Base-by-base conservation (phyloP, 2,113 vertebrate species). In the Coryphaenoides rupestris region DNA sequence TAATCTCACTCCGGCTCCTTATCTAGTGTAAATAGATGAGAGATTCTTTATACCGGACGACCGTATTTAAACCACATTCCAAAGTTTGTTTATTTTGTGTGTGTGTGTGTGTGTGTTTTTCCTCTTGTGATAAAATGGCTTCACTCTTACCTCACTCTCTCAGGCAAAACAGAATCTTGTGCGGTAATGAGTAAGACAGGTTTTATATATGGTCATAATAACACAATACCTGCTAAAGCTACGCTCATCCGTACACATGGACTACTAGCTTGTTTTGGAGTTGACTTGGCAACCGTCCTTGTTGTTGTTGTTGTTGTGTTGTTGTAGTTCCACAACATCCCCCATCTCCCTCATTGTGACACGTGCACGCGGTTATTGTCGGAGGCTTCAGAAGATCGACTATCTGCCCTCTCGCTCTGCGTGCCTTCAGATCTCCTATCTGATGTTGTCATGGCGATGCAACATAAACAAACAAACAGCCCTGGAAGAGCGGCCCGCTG, bases 361-460 rank as follows among this genome's bases (percentile, higher is more conserved):
- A 77, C 77, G 62, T 85, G 82, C 85, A 80, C 22, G 68, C 79
- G 77, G 76, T 45, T 78, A 75, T 72, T 81, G 73, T 76, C 78
- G n/a, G n/a, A n/a, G n/a, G 75, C 76, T 71, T 59, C 68, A 74
- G 69, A n/a, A n/a, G n/a, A n/a, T n/a, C n/a, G n/a, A n/a, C n/a
- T n/a, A n/a, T n/a, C n/a, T n/a, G 33, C 63, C 78, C 47, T 58
- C 75, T 73, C 64, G 65, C 60, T 60, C 64, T 60, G 60, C 72
- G 70, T 86, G 85, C 86, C 84, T 86, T 87, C 84, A 82, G 80
- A 81, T 86, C 63, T 60, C 79, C 83, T 89, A 86, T 88, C 87
- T 85, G 83, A 84, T 85, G 78, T 81, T 54, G 78, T 86, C 86
- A 86, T 86, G 80, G 81, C 75, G 65, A 80, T 86, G 66, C 73